Evolutionary conservation across 2,113 vertebrate genomes (phyloP).

Genomic region (Ophiodon elongatus): DNA sequence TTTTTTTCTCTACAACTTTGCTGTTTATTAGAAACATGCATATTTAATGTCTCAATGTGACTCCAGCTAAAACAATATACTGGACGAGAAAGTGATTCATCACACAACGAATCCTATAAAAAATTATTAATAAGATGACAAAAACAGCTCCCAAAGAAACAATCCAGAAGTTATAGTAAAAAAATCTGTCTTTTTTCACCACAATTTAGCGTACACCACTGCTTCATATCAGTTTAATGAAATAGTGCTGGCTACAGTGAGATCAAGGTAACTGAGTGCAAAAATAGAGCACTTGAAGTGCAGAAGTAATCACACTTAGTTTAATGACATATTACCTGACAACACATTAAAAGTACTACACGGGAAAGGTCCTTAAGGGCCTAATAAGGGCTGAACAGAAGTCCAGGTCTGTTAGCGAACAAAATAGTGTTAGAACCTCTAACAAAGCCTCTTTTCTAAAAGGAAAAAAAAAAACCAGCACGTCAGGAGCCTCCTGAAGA

Average conservation of each 20-base stretch:
- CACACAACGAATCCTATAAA: neutral
- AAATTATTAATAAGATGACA: neutral
- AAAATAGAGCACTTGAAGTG: conserved; percentile 30
- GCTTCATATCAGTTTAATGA: conserved; percentile 38
- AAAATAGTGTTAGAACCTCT: conserved; percentile 5
- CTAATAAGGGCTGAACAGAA: conserved; percentile 25
- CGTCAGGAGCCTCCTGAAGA: neutral
- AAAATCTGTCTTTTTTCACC: conserved; percentile 9
- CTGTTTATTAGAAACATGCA: neutral
- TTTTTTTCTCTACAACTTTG: neutral
- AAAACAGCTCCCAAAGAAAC: neutral
- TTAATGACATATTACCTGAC: conserved; percentile 24
- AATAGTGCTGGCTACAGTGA: conserved; percentile 2
- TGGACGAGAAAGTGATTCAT: neutral
- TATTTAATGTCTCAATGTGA: neutral
- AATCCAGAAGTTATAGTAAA: neutral
- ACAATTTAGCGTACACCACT: neutral
- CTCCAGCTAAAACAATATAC: neutral
- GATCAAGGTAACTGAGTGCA: conserved; percentile 25
- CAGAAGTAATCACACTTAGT: conserved; percentile 20
- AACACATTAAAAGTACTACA: neutral
- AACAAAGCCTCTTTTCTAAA: neutral
- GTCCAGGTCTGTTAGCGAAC: conserved; percentile 10
- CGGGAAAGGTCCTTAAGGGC: conserved; percentile 8
- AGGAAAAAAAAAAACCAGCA: neutral